Conservation (phyloP, 2,113 vertebrate genomes). For the Bungarus multicinctus region DNA sequence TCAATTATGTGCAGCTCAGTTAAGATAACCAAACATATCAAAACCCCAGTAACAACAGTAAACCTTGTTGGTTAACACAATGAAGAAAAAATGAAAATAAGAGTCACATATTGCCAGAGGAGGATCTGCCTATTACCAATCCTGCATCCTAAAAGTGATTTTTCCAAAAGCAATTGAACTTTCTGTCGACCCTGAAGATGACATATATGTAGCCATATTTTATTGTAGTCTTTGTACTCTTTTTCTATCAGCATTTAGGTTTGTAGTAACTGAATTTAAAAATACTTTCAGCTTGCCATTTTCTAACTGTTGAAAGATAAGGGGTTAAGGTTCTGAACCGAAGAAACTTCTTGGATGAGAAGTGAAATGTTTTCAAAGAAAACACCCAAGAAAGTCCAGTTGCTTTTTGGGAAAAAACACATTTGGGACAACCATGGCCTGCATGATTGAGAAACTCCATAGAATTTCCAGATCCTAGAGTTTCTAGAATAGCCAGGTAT, state of each 20-base stretch:
- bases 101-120: background rate
- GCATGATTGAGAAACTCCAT: background rate
- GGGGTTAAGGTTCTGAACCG: background rate
- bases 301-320: no score
- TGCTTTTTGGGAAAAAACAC: background rate
- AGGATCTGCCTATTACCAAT: background rate
- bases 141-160: background rate
- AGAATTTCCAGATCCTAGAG: background rate
- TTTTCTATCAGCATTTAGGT: no score
- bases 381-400: background rate
- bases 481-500: background rate
- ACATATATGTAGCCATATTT: no score
- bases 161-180: background rate
- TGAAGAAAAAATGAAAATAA: background rate
- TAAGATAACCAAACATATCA: background rate
- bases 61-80: background rate
- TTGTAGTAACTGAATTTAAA: no score
- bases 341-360: no score
- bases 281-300: no score
- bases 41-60: background rate
- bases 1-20: background rate
- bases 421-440: background rate
- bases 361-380: background rate
- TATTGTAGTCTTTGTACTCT: no score
- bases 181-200: background rate